Evolutionary conservation across 2,888 invertebrate genomes (phyloP).

Genomic region (Polymixis lichenea): DNA sequence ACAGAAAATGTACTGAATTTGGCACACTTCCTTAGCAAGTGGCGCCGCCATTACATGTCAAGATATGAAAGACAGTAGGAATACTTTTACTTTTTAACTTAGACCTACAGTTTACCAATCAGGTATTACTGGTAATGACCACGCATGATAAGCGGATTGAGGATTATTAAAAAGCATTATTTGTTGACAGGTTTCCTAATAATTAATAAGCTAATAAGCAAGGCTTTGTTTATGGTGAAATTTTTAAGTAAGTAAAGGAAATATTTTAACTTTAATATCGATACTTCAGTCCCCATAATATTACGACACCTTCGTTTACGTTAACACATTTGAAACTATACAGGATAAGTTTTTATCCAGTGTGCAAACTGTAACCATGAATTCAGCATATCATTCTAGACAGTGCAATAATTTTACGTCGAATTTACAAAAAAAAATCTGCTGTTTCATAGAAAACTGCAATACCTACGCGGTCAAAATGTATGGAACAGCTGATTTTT

Average conservation of each 20-base stretch:
- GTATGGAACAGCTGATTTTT: no score
- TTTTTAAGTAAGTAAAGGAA: not conserved
- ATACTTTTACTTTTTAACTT: conserved; percentile 25
- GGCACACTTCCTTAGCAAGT: not conserved
- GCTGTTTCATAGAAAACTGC: no score
- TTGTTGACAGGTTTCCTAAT: conserved; percentile 26
- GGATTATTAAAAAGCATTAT: conserved; percentile 7
- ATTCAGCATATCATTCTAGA: no score
- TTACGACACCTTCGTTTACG: not conserved
- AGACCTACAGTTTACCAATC: conserved; percentile 3
- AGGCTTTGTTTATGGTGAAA: not conserved
- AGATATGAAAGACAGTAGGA: not conserved
- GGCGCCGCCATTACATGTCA: conserved; percentile 2
- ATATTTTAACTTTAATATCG: not conserved
- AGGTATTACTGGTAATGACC: conserved; percentile 20
- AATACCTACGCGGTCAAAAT: no score
- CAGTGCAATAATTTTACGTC: no score
- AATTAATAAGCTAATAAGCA: conserved; percentile 25
- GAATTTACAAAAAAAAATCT: no score
- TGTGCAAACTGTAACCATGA: no score
- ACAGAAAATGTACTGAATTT: not conserved
- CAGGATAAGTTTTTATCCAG: no score
- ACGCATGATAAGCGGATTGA: conserved; percentile 41
- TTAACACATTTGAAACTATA: not conserved
- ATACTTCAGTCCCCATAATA: not conserved